These are phyloP conservation scores for Cryptoleucopteryx plumbea DNA, from an alignment of 2,113 vertebrate species.

Conservation along the genomic window DNA sequence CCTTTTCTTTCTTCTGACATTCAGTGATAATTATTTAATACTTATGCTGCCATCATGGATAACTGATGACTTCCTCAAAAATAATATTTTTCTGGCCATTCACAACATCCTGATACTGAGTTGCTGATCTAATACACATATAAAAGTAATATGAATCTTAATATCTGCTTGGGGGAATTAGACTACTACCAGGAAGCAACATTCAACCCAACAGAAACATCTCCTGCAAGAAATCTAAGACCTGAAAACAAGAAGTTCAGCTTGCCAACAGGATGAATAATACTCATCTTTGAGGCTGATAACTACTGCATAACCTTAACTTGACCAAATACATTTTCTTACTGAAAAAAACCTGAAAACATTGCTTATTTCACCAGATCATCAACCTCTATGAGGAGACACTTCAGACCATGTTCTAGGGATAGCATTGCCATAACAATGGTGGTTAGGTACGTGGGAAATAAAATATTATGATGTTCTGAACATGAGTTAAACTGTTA, in stretches of 20 bases:
- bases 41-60: background rate
- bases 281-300: background rate
- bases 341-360: background rate
- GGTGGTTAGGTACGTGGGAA: background rate
- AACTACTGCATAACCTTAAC: background rate
- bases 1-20: background rate
- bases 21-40: background rate
- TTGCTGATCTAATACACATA: background rate
- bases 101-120: background rate
- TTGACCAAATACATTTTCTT: background rate
- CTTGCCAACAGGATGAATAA: background rate
- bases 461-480: background rate
- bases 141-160: background rate
- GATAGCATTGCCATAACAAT: background rate
- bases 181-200: background rate
- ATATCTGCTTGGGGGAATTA: background rate
- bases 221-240: background rate
- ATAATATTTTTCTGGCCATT: background rate
- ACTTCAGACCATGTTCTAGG: background rate
- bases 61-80: background rate
- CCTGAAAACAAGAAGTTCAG: background rate
- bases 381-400: background rate
- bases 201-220: background rate
- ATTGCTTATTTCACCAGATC: background rate
- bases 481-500: background rate